Base-by-base conservation (phyloP, 2,797 vertebrate genomes). In the Chaunax sp. region DNA sequence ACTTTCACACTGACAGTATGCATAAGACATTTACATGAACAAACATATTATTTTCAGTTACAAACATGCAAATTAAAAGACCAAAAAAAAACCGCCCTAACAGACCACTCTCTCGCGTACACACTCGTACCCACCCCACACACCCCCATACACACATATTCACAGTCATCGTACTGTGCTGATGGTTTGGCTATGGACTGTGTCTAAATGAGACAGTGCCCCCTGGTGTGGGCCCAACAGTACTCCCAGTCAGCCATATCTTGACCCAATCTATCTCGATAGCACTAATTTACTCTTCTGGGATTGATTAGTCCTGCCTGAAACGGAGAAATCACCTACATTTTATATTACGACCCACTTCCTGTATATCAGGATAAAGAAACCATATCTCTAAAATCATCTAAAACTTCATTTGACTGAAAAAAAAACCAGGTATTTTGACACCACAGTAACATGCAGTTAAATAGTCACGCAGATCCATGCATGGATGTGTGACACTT, bases 151-250 rank as follows among this genome's bases (percentile, higher is more conserved):
- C 30, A 37, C 50, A 47, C 23, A 44, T 47, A 50, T 46, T 38
- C 54, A 46, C 22, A 22, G 50, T 67, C 43, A 3, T 46, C 13
- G 59, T 80, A 72, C 62, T 75, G 62, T 47, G 72, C 54, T 65
- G 50, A 65, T 65, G 64, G 55, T 73, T 61, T 51, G 68, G 63
- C 61, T 51, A 20, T 78, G 68, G 75, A 84, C 73, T 77, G 75
- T 88, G 90, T 77, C 53, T 80, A 92, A 89, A 92, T 91, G 90
- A 91, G 90, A 94, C 88, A 94, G 91, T 92, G 92, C 93, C 93
- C 93, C 92, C 93, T 93, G 89, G 89, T 91, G 93, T 89, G 84
- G 69, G 62, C 65, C 69, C 30, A 59, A 44, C 64, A 79, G 90
- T 77, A 92, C 87, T 90, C 81, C 77, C 60, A 76, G 46, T 60